Base-by-base conservation (phyloP, 2,888 invertebrate genomes). In the Cheilosia variabilis region DNA sequence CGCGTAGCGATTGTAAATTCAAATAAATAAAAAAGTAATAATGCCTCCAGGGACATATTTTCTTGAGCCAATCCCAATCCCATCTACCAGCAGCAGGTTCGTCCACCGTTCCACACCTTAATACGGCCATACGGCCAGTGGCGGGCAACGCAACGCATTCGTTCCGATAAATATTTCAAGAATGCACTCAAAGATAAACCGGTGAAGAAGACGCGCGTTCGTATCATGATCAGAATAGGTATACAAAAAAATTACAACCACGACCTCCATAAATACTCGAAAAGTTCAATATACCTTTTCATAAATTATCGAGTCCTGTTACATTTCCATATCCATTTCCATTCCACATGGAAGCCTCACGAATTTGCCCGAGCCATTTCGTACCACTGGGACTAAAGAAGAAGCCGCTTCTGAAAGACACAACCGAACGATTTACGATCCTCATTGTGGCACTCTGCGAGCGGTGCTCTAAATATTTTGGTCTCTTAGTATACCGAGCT, bases 391-490 rank as follows among this genome's bases (percentile, higher is more conserved):
- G 60, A 76, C 71, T 50, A 71, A 80, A 57, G n/a, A 34, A 52
- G 41, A 65, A 63, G 50, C 76, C 58, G 77, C 72, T 77, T 63
- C 72, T 73, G 66, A 43, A 72, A 43, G 53, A 43, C 27, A 45
- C 68, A 68, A 24, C 19, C 57, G 69, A 41, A 80, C 66, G 81
- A 86, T 86, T 86, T 86, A 86, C 68, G 80, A 57, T 31, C 43
- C 17, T 69, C 60, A 60, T 86, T 86, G 84, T 80, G 47, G 19
- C 80, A 80, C 89, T 88, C 89, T 41, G 80, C 65, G 73, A 81
- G 87, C 52, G 86, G 65, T 88, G 86, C 82, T 90, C 89, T 88
- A 91, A 91, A 91, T 91, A 91, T 91, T 91, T 91, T 88, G 89
- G 88, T 88, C 89, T 52, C 34, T 19, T 34, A 58, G 41, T 34